These are phyloP conservation scores for Ophiothrix spiculata DNA, from an alignment of 35 echinoderm and acorn worm genomes.

Conservation along the genomic window DNA sequence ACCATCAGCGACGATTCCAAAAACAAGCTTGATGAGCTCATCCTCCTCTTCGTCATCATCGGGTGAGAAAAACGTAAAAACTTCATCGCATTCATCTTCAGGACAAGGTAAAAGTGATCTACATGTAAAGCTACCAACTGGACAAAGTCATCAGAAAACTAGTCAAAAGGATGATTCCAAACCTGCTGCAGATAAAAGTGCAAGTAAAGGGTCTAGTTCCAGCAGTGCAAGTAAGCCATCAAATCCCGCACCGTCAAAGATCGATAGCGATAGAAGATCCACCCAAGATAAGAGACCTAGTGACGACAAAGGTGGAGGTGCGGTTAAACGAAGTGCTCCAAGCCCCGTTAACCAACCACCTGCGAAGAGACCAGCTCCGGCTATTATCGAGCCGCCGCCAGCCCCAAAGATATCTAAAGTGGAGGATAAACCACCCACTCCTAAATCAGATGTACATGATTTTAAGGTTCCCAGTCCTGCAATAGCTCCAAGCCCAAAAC, in stretches of 20 bases:
- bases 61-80: background rate
- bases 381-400: background rate
- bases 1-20: background rate
- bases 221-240: background rate
- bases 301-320: slow-evolving; percentile 30
- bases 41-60: background rate
- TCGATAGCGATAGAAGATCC: background rate
- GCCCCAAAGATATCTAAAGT: too few species aligned
- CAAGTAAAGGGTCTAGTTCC: background rate
- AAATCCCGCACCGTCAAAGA: background rate
- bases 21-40: background rate
- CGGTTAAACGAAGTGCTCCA: slow-evolving; percentile 6
- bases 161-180: background rate
- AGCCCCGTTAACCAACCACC: slow-evolving; percentile 22
- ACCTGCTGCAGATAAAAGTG: background rate
- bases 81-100: background rate
- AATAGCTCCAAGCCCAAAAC: slow-evolving; percentile 57
- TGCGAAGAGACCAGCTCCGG: slow-evolving; percentile 1
- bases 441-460: slow-evolving; percentile 38
- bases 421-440: slow-evolving; percentile 18
- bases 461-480: slow-evolving; percentile 93
- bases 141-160: background rate
- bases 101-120: background rate
- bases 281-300: slow-evolving; percentile 3
- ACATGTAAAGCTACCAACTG: too few species aligned